Evolutionary conservation across 1,140 invertebrate species (phyloP), one percentile per base, ranked within the genome.

Genomic region (Epicauta chinensis): DNA sequence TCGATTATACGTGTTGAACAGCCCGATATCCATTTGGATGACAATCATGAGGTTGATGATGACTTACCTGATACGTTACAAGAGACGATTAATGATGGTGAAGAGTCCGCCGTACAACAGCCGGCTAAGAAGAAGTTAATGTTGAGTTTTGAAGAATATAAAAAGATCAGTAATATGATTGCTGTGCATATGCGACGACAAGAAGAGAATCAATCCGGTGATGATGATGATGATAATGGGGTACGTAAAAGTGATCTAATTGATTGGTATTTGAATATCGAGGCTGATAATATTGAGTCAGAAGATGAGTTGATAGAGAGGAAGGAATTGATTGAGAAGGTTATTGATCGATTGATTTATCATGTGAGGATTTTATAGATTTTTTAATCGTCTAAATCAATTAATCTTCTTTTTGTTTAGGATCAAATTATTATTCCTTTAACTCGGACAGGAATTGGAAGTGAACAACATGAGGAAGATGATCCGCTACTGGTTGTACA

Each of bases 1-100:
- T 98, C 95, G 3, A 98, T 99, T 55, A 93, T 99, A 44, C 81
- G 93, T 34, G 93, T 99, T 3, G 96, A 98, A 69, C 94, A 98
- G 60, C 93, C 96, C 0, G 97, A 99, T 69, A 91, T 99, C 41
- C 86, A 96, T 67, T 74, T 99, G 14, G 89, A 95, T 35, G 75
- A 71, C 11, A 72, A 77, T 23, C 79, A 82, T 10, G 61, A 67
- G n/a, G n/a, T n/a, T 1, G 78, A 81, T 48, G 73, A 81, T 31
- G 44, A 50, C 13, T 56, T 73, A 55, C n/a, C 35, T 9, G 41
- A 51, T 16, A 68, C 57, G 65, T 71, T 60, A 62, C 66, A 54
- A 51, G 53, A 69, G 40, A 35, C 57, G 43, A n/a, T n/a, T n/a
- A 23, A 46, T 37, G 44, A 55, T 39, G 55, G 58, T 29, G 47